These are phyloP conservation scores for Podarcis siculus DNA, from an alignment of 2,797 vertebrate species.

Conservation along the genomic window DNA sequence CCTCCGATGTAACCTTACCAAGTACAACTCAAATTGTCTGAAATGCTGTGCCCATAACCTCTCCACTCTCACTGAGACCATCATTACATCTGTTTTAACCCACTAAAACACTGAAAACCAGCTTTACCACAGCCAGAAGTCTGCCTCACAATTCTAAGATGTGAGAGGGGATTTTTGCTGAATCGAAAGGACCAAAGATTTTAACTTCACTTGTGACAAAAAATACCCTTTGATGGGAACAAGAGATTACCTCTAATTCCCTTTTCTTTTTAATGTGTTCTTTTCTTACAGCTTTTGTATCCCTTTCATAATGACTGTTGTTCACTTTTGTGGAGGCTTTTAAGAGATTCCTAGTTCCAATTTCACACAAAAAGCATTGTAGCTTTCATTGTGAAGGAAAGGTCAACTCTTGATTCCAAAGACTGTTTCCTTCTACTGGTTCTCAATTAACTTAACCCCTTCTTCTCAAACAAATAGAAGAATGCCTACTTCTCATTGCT, in stretches of 20 bases:
- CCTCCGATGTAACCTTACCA: neutral
- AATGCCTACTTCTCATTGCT: neutral
- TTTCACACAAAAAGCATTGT: conserved; percentile 7
- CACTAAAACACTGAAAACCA: neutral
- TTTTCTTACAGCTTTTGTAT: conserved; percentile 3
- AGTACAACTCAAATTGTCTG: neutral
- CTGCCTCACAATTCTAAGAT: neutral
- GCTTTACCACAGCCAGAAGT: neutral
- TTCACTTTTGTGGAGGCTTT: conserved; percentile 15
- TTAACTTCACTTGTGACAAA: neutral
- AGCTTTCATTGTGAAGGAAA: conserved; percentile 19
- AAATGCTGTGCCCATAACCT: neutral
- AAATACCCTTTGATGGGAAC: conserved; percentile 30
- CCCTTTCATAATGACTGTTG: conserved; percentile 28
- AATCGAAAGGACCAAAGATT: neutral
- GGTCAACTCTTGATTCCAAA: neutral
- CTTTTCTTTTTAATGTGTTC: conserved; percentile 18
- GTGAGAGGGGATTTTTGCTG: neutral
- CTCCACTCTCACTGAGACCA: accelerated
- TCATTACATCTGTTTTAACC: neutral
- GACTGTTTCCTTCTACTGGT: neutral
- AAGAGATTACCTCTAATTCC: conserved; percentile 31
- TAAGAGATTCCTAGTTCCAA: neutral
- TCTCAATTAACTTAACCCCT: conserved; percentile 10
- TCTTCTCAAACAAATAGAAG: neutral